These are phyloP conservation scores for Blomia tropicalis DNA, from an alignment of 2,888 invertebrate species.

Conservation along the genomic window DNA sequence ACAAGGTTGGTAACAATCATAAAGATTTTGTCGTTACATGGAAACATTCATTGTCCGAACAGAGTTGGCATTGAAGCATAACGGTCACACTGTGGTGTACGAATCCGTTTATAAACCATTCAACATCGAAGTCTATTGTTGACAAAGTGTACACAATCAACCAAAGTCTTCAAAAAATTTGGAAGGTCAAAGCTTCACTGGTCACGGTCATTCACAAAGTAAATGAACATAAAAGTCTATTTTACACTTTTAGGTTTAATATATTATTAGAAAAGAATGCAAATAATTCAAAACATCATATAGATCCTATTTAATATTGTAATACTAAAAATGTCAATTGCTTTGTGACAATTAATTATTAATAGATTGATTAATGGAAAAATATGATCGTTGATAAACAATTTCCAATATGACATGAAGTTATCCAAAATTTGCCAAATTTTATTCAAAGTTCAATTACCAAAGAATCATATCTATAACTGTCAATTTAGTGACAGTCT, in stretches of 20 bases:
- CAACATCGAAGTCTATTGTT: conserved; percentile 40
- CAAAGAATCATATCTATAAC: too few species aligned
- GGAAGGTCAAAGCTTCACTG: conserved; percentile 39
- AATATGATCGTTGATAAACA: background rate
- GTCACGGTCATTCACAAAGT: conserved; percentile 29
- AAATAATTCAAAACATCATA: background rate
- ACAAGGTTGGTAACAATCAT: conserved; percentile 30
- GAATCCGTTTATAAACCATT: conserved; percentile 40
- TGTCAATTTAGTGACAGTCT: too few species aligned
- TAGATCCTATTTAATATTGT: background rate
- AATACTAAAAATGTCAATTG: background rate
- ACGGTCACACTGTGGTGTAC: conserved; percentile 35
- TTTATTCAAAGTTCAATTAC: too few species aligned
- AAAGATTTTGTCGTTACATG: conserved; percentile 35
- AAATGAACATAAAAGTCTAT: conserved; percentile 12
- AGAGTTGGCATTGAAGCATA: conserved; percentile 31
- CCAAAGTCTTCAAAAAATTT: conserved; percentile 38
- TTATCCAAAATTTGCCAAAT: background rate
- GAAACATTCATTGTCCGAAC: conserved; percentile 38
- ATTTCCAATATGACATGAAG: background rate
- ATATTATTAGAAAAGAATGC: too few species aligned
- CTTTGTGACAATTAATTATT: too few species aligned
- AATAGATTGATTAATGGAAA: background rate
- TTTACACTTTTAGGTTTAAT: background rate
- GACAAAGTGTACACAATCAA: conserved; percentile 36